Base-by-base conservation (phyloP, 1,140 invertebrate genomes). In the Drosophila pallidifrons region DNA sequence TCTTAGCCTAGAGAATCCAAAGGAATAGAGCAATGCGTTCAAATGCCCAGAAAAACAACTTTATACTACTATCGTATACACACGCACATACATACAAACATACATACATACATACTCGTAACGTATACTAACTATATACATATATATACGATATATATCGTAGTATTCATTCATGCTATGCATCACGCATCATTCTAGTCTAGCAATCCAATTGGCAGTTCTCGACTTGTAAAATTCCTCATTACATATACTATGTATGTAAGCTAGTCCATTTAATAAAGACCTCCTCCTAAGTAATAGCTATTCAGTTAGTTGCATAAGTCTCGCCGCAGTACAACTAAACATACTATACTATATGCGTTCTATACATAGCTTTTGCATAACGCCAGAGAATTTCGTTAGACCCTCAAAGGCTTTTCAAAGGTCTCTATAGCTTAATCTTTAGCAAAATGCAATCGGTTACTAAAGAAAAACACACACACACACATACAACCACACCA, bases 391-490 rank as follows among this genome's bases (percentile, higher is more conserved):
- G 49, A 45, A 35, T 43, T 47, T 43, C 35, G 28, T 72, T 67
- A 66, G 25, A 52, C 5, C 13, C 16, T 32, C 10, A 28, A 25
- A n/a, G 65, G 13, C 68, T 65, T 57, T 66, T 66, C 25, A 16
- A 51, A 41, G 60, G 49, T 65, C 60, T 88, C 75, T 88, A 66
- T 88, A 88, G 79, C 55, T 82, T 80, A 79, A 59, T 74, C 72
- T 54, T 55, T 58, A 76, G 60, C 67, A 51, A 57, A 57, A 63
- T 65, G 59, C 73, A 76, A 65, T 57, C 20, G 43, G 32, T 61
- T 59, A 71, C 57, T 55, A 51, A 45, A 55, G 46, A 32, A 61
- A 51, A 55, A 15, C 30, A n/a, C 20, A 25, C 20, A 25, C 20
- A 20, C 20, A 25, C 20, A 25, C 30, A 38, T 3, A 38, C 35